These are phyloP conservation scores for Epinotia ramella DNA, from an alignment of 2,888 invertebrate genomes.

Conservation along the genomic window DNA sequence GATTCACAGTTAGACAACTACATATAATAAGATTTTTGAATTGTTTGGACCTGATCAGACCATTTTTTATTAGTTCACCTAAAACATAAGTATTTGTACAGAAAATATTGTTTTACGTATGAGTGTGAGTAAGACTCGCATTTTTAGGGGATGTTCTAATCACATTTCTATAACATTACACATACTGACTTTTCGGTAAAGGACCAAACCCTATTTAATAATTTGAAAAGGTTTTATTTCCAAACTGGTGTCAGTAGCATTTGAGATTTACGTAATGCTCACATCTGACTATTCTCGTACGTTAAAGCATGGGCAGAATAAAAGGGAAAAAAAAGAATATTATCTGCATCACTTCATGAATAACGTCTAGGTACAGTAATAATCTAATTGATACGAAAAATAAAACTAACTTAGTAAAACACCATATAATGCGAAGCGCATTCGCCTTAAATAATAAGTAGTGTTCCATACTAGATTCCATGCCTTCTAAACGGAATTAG, in stretches of 20 bases:
- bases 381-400: background rate
- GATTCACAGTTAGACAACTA: slow-evolving; percentile 21
- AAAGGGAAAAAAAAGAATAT: too few relatives aligned
- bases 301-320: too few relatives aligned
- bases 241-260: too few relatives aligned
- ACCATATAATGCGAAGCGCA: background rate
- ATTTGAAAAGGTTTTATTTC: too few relatives aligned
- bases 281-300: too few relatives aligned
- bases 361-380: too few relatives aligned
- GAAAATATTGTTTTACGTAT: background rate
- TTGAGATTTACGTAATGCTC: too few relatives aligned
- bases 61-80: slow-evolving; percentile 2
- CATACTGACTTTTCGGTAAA: too few relatives aligned
- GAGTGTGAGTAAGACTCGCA: slow-evolving; percentile 9
- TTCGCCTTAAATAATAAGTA: background rate
- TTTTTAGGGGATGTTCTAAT: background rate
- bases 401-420: background rate
- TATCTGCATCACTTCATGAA: too few relatives aligned
- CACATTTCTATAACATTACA: background rate
- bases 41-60: slow-evolving; percentile 11
- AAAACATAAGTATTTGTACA: background rate
- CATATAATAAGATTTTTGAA: slow-evolving; percentile 1
- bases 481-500: background rate
- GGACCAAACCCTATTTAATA: too few relatives aligned
- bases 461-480: background rate